Evolutionary conservation across 1,140 invertebrate species (phyloP), one percentile per base, ranked within the genome.

Genomic region (Pogonus chalceus): DNA sequence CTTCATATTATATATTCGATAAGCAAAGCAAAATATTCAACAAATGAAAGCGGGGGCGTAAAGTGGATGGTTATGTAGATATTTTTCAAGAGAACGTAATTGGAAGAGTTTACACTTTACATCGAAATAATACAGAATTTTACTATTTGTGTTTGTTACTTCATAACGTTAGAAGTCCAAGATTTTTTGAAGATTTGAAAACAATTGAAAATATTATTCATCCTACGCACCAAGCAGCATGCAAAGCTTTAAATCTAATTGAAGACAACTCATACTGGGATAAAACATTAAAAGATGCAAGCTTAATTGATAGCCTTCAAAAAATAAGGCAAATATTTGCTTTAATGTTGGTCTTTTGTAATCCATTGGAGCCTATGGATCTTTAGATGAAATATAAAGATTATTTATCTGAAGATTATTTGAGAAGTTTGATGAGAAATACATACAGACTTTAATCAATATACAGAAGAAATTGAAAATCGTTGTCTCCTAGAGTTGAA

Each of bases 1-100:
- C 70, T 62, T 37, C 26, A 14, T 71, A 69, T 62, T 71, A 65
- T 58, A 74, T 68, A 49, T 73, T 69, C 69, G 66, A 70, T 65
- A 18, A 35, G 54, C 64, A 62, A 57, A 63, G 61, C 4, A 62
- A 57, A 35, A 65, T 59, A 52, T 70, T 65, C 57, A 54, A 65
- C 60, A 56, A 66, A 23, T 63, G 67, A 20, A 69, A 67, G 55
- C 64, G 66, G 66, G 65, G 65, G 51, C 52, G 53, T 31, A 21
- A 56, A 23, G 59, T 69, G 58, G 46, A 52, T 53, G 65, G 58
- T 35, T 60, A 57, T 48, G 48, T 49, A 43, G 61, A 61, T 20
- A 49, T 70, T 23, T 60, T 56, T 58, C 61, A 59, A 51, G 56
- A 58, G n/a, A 56, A 68, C 35, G 59, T 59, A 14, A 49, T 70